phyloP scores from a whole-genome alignment of 2,797 vertebrate genomes.

The Saxicola maurus region DNA sequence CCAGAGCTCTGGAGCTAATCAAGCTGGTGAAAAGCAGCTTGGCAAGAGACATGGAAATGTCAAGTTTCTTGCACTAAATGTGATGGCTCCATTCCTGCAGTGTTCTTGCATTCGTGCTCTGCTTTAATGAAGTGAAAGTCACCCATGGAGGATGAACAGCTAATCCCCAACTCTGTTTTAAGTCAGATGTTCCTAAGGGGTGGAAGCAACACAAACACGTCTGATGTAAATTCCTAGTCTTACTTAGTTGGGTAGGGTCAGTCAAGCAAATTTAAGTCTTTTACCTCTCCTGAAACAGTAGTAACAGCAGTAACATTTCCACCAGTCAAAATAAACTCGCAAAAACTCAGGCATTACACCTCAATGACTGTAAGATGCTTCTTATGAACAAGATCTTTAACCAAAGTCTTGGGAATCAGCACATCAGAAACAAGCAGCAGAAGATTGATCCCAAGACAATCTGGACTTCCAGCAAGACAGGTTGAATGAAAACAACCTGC shows the following conservation, averaged over 20 bases:
- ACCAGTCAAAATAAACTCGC: neutral
- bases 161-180: neutral
- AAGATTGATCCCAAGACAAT: neutral
- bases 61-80: neutral
- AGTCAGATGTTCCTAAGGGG: neutral
- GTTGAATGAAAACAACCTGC: neutral
- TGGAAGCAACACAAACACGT: neutral
- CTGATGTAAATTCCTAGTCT: neutral
- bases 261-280: neutral
- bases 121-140: neutral
- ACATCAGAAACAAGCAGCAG: neutral
- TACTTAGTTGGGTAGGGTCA: neutral
- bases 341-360: neutral
- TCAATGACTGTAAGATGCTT: neutral
- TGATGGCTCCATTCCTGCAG: neutral
- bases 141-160: neutral
- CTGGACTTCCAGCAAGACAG: neutral
- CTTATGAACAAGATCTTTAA: neutral
- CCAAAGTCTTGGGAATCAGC: neutral
- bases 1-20: neutral
- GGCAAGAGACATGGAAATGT: neutral
- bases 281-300: neutral
- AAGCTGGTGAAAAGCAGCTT: neutral
- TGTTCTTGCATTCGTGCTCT: rapidly evolving
- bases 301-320: neutral